Evolutionary conservation across 2,888 invertebrate species (phyloP), one percentile per base, ranked within the genome.

Genomic region (Parascotia fuliginaria): DNA sequence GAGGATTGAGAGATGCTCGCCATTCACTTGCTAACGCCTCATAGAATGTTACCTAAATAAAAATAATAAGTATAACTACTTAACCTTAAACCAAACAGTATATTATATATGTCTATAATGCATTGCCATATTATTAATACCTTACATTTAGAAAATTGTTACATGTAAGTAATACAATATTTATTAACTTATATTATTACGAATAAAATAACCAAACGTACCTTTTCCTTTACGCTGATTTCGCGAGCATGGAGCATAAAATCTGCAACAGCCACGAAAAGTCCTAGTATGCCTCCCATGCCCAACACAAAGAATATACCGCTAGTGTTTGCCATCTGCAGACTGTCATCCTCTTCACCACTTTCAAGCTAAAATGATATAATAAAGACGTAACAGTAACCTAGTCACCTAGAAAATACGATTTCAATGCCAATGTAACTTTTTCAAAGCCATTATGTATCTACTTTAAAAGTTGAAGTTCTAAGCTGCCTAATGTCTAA

Each of bases 291-390:
- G 37, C 96, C 94, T 0, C 98, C 98, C 6, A 93, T 87, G 0
- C 95, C 94, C 5, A 98, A 92, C 3, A 98, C 97, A 16, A 98
- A 93, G 81, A 98, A 98, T 36, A 98, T 97, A 63, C 98, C 98
- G 62, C 98, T 98, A 0, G 98, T 97, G 83, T 98, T 97, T 63
- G 95, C 94, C 87, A 98, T 93, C 51, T 96, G 96, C 41, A 98
- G 85, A 5, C 92, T 92, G 41, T 85, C 87, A 0, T 85, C 77
- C 3, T 81, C 79, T 29, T 78, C 77, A n/a, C 73, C 77, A 15
- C 65, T 65, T 9, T 74, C 68, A 51, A 75, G 68, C 72, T 77
- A 46, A 29, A 66, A 70, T 5, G n/a, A n/a, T n/a, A n/a, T n/a
- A n/a, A n/a, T n/a, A n/a, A n/a, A n/a, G n/a, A n/a, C n/a, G n/a